Conservation (phyloP, 2,888 invertebrate genomes). For the Drosophila paucipuncta region DNA sequence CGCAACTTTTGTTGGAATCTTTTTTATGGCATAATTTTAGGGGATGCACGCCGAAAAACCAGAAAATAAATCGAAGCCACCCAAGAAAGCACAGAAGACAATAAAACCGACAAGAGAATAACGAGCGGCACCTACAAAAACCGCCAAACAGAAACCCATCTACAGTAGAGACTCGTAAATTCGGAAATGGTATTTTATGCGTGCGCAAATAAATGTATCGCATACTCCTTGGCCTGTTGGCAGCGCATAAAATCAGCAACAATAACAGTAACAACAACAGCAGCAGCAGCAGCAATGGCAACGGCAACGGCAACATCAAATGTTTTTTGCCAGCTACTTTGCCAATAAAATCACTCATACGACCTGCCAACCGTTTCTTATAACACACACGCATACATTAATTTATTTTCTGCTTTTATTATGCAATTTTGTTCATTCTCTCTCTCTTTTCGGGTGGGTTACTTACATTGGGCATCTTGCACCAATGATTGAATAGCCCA, state of each 20-base stretch:
- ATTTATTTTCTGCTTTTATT: slow-evolving; percentile 11
- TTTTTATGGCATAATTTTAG: slow-evolving; percentile 79
- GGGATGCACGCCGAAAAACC: slow-evolving; percentile 36
- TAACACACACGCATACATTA: slow-evolving; percentile 34
- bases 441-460: slow-evolving; percentile 61
- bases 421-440: slow-evolving; percentile 1
- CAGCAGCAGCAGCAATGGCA: neutral
- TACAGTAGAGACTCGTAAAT: slow-evolving; percentile 63
- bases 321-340: slow-evolving; percentile 18
- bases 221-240: slow-evolving; percentile 43
- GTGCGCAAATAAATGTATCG: slow-evolving; percentile 67
- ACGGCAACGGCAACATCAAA: slow-evolving; percentile 8
- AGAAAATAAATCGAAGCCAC: slow-evolving; percentile 37
- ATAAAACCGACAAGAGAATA: slow-evolving; percentile 45
- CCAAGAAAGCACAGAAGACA: slow-evolving; percentile 22
- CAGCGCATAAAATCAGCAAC: slow-evolving; percentile 46
- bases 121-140: slow-evolving; percentile 31
- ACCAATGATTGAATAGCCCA: neutral
- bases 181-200: slow-evolving; percentile 75
- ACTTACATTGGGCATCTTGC: neutral
- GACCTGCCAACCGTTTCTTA: slow-evolving; percentile 67
- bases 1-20: slow-evolving; percentile 37
- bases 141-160: neutral
- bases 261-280: slow-evolving; percentile 39
- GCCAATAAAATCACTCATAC: slow-evolving; percentile 73